Percentiles rank a stretch among this genome's conserved stretches.
These are phyloP conservation scores for Parnassius orleans DNA, from an alignment of 2,888 invertebrate genomes.

Conservation along the genomic window DNA sequence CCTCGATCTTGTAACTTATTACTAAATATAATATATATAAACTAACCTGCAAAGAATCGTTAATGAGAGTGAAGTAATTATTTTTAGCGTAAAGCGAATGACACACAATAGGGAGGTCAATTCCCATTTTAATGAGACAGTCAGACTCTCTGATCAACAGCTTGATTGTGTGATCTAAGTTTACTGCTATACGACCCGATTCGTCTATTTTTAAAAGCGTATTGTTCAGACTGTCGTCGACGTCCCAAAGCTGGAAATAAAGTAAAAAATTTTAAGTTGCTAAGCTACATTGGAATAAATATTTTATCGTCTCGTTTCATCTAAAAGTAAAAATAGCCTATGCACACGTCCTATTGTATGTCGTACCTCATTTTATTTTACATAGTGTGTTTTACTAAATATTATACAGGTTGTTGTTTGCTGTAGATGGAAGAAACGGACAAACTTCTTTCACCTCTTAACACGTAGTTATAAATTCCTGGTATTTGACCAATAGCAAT, in stretches of 20 bases:
- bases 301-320: too few relatives aligned
- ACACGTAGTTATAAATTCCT: too few relatives aligned
- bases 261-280: not conserved
- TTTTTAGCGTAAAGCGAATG: constrained; percentile 88
- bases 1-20: too few relatives aligned
- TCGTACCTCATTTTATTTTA: too few relatives aligned
- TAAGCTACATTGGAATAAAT: too few relatives aligned
- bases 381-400: too few relatives aligned
- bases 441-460: too few relatives aligned
- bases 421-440: too few relatives aligned
- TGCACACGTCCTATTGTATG: too few relatives aligned
- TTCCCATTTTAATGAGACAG: constrained; percentile 89
- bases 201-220: constrained; percentile 83
- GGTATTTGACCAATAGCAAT: too few relatives aligned
- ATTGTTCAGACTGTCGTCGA: constrained; percentile 83
- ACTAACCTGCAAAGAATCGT: constrained; percentile 87
- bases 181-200: constrained; percentile 85
- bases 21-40: not conserved
- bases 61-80: constrained; percentile 87
- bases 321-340: too few relatives aligned
- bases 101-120: constrained; percentile 91
- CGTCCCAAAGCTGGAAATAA: constrained; percentile 80
- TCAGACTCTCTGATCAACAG: constrained; percentile 91
- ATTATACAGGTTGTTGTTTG: too few relatives aligned
- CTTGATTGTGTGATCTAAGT: constrained; percentile 87